Base-by-base conservation (phyloP, 2,888 invertebrate species). In the Meta bourneti region DNA sequence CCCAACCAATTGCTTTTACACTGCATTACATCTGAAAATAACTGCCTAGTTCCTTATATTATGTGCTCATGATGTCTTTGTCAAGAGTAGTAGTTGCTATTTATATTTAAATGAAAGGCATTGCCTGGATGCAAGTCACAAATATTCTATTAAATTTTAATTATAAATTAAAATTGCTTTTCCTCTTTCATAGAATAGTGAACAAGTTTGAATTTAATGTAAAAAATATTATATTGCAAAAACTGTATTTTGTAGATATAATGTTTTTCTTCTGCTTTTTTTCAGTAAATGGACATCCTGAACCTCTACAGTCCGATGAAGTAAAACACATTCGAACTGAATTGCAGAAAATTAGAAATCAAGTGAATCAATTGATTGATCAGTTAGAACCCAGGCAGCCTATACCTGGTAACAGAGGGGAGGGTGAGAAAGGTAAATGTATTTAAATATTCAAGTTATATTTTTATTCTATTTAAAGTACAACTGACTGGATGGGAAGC, bases 291-390 rank as follows among this genome's bases (percentile, higher is more conserved):
- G 95, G 95, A 34, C 93, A 94, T 85, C 95, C 95, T 51, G 94
- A 94, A 83, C 95, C 94, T 11, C 91, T 95, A 75, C 95, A 95
- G 86, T 93, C 94, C 19, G 94, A 95, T 93, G 95, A 96, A 93
- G 94, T 96, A 48, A 95, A 95, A 93, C 95, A 95, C 92, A 95
- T 96, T 72, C 95, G 96, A 75, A 94, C 94, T 82, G 96, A 96
- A 93, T 94, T 96, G 48, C 94, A 95, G 88, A 94, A 94, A 20
- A 96, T 97, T 93, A 95, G 96, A 91, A 96, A 97, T 94, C 95
- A 95, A 94, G 96, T 96, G 6, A 96, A 96, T 94, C 95, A 95
- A 90, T 94, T 96, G 84, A 94, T 97, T 93, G 96, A 96, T 78
- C 91, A 92, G 16, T 83, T 93, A 75, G 93, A 93, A 77, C 92